Base-by-base conservation (phyloP, 2,113 vertebrate genomes). In the Galemys pyrenaicus region DNA sequence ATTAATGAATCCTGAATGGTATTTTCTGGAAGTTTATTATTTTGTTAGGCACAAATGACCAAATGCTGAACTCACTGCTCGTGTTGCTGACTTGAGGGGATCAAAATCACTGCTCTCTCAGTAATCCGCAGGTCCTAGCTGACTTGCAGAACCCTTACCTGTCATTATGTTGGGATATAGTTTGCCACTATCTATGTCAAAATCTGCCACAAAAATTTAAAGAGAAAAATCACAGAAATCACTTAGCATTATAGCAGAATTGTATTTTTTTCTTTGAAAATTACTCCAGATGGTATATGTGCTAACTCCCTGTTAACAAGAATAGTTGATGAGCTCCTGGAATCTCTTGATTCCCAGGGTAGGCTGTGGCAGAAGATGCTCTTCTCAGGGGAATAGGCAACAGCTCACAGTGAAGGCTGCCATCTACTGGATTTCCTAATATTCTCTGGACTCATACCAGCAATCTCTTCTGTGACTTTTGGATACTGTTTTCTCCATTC, bases 211-310 rank as follows among this genome's bases (percentile, higher is more conserved):
- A 62, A n/a, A 87, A 56, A 85, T 85, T 83, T 9, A n/a, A 78
- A 94, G 92, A 93, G 51, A 87, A 83, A 62, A 83, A 80, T 60
- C 26, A 37, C 41, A 94, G 54, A 68, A 83, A 44, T 90, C 54
- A 56, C 32, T 92, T 74, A 67, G 54, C 62, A 51, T 90, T 91
- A 64, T n/a, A 81, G 65, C 51, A 73, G 62, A 89, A 88, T n/a
- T 51, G 6, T 92, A 44, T 78, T 80, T 19, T 85, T 94, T 84
- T 56, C 71, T 78, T 75, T 79, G 74, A 82, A 80, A 89, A 78
- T 85, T 54, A 68, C 58, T 80, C 12, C 3, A 39, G 20, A 70
- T 44, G 49, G 41, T 22, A 16, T 84, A 46, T 90, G 32, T 64
- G 68, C 49, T 54, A 64, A 77, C 84, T 91, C 30, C 54, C 49